Conservation (phyloP, 2,888 invertebrate species). For the Drosophila kokeensis region DNA sequence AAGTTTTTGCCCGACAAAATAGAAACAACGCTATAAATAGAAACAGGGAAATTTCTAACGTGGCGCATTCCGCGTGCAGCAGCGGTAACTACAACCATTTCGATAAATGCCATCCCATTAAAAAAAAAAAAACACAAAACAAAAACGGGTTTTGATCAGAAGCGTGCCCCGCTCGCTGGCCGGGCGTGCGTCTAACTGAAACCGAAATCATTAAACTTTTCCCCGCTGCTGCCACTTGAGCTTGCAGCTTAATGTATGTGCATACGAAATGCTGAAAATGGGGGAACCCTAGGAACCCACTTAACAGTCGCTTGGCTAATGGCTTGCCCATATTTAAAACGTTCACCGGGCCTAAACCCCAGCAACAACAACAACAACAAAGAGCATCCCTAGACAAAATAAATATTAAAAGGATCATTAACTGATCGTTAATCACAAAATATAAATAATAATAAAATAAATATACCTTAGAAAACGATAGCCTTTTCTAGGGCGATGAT, state of each 20-base stretch:
- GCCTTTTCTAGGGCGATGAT: neutral
- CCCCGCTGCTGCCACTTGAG: slow-evolving; percentile 53
- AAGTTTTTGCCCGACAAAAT: slow-evolving; percentile 53
- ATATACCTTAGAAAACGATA: neutral
- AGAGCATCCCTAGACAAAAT: slow-evolving; percentile 28
- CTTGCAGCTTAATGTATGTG: slow-evolving; percentile 59
- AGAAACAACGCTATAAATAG: slow-evolving; percentile 61
- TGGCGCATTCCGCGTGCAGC: slow-evolving; percentile 55
- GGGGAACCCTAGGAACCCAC: slow-evolving; percentile 47
- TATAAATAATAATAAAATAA: neutral
- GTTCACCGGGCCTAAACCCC: slow-evolving; percentile 45
- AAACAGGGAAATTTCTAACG: slow-evolving; percentile 70
- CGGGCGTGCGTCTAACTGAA: slow-evolving; percentile 68
- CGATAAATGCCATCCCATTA: slow-evolving; percentile 71
- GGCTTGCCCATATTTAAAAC: slow-evolving; percentile 39
- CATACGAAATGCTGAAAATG: slow-evolving; percentile 36
- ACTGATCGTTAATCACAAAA: slow-evolving; percentile 42
- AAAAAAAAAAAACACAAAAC: slow-evolving; percentile 4
- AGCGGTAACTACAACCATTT: slow-evolving; percentile 21
- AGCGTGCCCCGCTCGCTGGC: slow-evolving; percentile 59
- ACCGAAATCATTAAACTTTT: slow-evolving; percentile 73
- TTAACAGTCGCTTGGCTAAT: slow-evolving; percentile 29
- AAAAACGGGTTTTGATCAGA: slow-evolving; percentile 73
- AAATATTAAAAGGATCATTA: slow-evolving; percentile 66
- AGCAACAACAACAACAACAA: neutral